These are phyloP conservation scores for Philopedon plagiatum DNA, from an alignment of 2,888 invertebrate species.

Conservation along the genomic window DNA sequence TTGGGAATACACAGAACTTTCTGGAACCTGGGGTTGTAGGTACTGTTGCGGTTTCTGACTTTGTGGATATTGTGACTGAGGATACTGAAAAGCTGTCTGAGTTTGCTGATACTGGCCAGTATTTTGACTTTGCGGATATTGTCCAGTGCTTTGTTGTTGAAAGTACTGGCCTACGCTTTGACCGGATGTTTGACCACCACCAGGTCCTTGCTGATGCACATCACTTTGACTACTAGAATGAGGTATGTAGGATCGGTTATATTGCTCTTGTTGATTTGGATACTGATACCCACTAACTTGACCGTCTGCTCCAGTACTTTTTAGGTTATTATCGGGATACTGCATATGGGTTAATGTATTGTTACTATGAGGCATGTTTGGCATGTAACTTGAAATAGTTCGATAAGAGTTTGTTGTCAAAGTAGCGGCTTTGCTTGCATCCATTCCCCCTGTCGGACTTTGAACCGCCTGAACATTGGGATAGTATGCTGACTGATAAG, in stretches of 20 bases:
- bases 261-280: background rate
- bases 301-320: conserved; percentile 2
- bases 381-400: conserved; percentile 54
- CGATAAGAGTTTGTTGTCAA: conserved; percentile 58
- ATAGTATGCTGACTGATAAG: conserved; percentile 43
- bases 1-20: background rate
- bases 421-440: conserved; percentile 56
- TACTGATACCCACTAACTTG: conserved; percentile 15
- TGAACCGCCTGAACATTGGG: conserved; percentile 21
- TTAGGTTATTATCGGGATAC: conserved; percentile 40
- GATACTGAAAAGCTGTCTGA: conserved; percentile 4
- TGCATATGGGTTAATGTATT: conserved; percentile 48
- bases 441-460: conserved; percentile 43
- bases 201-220: conserved; percentile 6
- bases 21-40: conserved; percentile 8
- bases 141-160: background rate
- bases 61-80: conserved; percentile 15
- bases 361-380: conserved; percentile 38
- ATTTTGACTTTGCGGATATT: conserved; percentile 6
- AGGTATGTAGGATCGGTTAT: conserved; percentile 1
- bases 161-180: background rate
- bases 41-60: conserved; percentile 12
- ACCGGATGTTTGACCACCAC: conserved; percentile 11
- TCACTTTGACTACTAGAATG: conserved; percentile 17
- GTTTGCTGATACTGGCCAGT: conserved; percentile 2